These are phyloP conservation scores for Terrapene triunguis DNA, from an alignment of 2,113 vertebrate species.

Conservation along the genomic window DNA sequence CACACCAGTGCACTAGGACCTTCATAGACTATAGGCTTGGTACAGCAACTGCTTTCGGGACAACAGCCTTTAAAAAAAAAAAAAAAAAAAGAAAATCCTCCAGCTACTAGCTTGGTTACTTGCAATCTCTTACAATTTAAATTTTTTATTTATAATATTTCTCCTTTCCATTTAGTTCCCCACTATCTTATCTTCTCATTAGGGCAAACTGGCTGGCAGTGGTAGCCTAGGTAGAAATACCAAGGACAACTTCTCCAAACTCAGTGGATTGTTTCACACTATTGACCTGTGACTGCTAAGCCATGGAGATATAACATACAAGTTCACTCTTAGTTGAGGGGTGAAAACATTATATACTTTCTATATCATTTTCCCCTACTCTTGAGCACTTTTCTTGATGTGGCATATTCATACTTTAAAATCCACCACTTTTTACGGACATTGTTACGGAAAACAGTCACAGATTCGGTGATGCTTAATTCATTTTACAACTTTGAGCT, in stretches of 20 bases:
- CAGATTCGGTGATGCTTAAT: background rate
- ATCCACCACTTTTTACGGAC: background rate
- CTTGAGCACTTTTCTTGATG: background rate
- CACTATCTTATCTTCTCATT: background rate
- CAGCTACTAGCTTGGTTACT: background rate
- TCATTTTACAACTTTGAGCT: background rate
- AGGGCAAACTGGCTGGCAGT: background rate
- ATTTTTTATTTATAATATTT: background rate
- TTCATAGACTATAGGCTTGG: background rate
- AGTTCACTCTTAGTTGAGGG: background rate
- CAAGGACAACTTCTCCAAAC: background rate
- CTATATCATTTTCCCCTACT: background rate
- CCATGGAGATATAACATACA: background rate
- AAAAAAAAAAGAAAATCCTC: background rate
- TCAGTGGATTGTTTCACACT: background rate
- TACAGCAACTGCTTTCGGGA: background rate
- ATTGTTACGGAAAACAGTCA: background rate
- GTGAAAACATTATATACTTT: background rate
- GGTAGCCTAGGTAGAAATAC: background rate
- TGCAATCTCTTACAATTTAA: background rate
- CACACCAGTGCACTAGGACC: background rate
- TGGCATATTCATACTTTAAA: background rate
- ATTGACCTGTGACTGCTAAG: background rate
- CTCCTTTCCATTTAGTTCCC: background rate
- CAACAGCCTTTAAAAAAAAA: background rate